Conservation (phyloP, 2,888 invertebrate species). For the Hirudinaria manillensis region DNA sequence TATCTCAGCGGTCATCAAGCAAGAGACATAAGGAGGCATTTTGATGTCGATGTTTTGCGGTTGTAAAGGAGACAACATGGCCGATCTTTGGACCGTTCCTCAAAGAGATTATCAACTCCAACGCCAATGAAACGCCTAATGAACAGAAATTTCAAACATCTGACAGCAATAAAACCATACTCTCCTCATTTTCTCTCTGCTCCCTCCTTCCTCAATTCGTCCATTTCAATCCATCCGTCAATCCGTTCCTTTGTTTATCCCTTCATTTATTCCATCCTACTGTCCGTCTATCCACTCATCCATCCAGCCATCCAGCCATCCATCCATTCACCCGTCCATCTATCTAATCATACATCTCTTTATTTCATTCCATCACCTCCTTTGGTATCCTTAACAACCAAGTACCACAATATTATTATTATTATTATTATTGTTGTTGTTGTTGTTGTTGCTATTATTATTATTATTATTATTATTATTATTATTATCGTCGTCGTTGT, state of each 20-base stretch:
- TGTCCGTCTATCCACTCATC: neutral
- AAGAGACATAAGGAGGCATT: no score
- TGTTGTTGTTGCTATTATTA: neutral
- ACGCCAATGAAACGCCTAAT: neutral
- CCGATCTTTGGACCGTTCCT: neutral
- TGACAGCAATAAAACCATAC: slow-evolving; percentile 3
- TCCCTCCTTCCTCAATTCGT: neutral
- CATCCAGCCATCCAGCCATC: neutral
- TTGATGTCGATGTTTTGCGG: neutral
- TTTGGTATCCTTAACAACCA: no score
- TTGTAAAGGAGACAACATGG: neutral
- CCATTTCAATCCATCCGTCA: neutral
- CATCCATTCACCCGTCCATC: neutral
- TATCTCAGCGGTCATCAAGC: no score
- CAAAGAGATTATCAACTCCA: neutral
- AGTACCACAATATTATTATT: no score
- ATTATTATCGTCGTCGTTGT: neutral
- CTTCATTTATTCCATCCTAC: neutral
- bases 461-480: slow-evolving; percentile 9
- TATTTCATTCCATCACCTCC: no score
- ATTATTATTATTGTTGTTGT: neutral
- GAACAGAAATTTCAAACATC: slow-evolving; percentile 9
- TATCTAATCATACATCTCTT: neutral
- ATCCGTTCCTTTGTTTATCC: neutral
- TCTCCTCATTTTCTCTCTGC: slow-evolving; percentile 5